phyloP scores from a whole-genome alignment of 2,888 invertebrate genomes.

The Hesperia comma region DNA sequence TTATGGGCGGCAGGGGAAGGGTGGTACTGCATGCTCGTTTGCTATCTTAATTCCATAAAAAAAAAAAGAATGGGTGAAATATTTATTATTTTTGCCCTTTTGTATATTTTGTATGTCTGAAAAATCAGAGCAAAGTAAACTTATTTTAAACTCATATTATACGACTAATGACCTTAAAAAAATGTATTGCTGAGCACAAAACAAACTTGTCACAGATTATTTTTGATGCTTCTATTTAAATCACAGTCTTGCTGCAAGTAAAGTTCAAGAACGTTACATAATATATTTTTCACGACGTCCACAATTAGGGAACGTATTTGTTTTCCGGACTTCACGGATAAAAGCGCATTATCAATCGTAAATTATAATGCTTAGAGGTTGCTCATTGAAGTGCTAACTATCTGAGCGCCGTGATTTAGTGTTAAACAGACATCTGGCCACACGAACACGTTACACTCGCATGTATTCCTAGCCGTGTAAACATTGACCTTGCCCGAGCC shows the following conservation, averaged over 20 bases:
- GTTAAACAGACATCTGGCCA: slow-evolving; percentile 33
- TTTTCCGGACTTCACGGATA: slow-evolving; percentile 9
- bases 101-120: too few relatives aligned
- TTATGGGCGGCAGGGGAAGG: too few relatives aligned
- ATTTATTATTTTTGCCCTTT: too few relatives aligned
- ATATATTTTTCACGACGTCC: slow-evolving; percentile 8
- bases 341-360: slow-evolving; percentile 16
- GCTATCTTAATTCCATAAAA: too few relatives aligned
- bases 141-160: background rate
- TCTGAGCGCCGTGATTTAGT: slow-evolving; percentile 23
- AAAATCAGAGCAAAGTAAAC: background rate
- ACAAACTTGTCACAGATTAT: slow-evolving; percentile 2
- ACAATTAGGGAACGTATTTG: slow-evolving; percentile 23
- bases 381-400: slow-evolving; percentile 27
- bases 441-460: slow-evolving; percentile 22
- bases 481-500: slow-evolving; percentile 34
- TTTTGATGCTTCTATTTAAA: background rate
- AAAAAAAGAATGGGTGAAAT: too few relatives aligned
- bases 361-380: slow-evolving; percentile 5
- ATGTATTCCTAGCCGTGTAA: slow-evolving; percentile 31
- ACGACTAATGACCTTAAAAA: background rate
- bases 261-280: slow-evolving; percentile 13
- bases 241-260: background rate
- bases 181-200: background rate
- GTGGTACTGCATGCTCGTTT: too few relatives aligned